These are phyloP conservation scores for Norana najaformis DNA, from an alignment of 2,888 invertebrate species.

Conservation along the genomic window DNA sequence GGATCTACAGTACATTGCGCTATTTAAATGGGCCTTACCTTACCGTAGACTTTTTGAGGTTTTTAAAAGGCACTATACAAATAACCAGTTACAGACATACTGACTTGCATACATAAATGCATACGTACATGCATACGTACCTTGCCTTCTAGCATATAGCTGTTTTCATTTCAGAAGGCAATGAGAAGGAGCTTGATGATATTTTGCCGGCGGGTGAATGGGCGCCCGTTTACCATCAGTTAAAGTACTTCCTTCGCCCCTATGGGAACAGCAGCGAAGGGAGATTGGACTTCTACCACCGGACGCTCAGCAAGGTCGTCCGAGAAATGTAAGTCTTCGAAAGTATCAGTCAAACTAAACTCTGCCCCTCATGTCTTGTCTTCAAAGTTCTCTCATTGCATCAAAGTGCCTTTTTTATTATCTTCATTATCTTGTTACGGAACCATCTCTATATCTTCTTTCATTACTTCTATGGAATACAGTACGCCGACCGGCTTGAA, in stretches of 20 bases:
- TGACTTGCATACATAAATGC: too few species aligned
- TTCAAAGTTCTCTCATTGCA: background rate
- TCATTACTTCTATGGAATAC: too few species aligned
- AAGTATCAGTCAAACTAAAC: background rate
- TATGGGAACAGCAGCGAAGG: slow-evolving; percentile 60
- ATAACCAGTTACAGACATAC: too few species aligned
- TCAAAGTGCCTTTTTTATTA: too few species aligned
- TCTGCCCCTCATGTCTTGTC: background rate
- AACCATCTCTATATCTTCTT: background rate
- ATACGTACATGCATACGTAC: too few species aligned
- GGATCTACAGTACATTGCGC: too few species aligned
- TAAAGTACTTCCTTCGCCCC: slow-evolving; percentile 58
- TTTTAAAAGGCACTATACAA: too few species aligned
- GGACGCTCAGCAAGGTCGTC: slow-evolving; percentile 61
- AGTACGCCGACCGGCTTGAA: too few species aligned
- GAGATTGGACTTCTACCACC: slow-evolving; percentile 59
- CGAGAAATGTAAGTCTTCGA: slow-evolving; percentile 55
- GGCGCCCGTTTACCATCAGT: slow-evolving; percentile 53
- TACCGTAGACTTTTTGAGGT: too few species aligned
- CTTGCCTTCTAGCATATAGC: background rate
- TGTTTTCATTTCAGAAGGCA: background rate
- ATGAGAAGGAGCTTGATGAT: background rate
- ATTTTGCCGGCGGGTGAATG: slow-evolving; percentile 53
- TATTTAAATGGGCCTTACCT: too few species aligned
- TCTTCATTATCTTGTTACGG: background rate